A percentile compares a stretch with the other conserved stretches of the same genome.
These are phyloP conservation scores for Xiphophorus maculatus DNA, from an alignment of 2,113 vertebrate genomes.

Conservation along the genomic window DNA sequence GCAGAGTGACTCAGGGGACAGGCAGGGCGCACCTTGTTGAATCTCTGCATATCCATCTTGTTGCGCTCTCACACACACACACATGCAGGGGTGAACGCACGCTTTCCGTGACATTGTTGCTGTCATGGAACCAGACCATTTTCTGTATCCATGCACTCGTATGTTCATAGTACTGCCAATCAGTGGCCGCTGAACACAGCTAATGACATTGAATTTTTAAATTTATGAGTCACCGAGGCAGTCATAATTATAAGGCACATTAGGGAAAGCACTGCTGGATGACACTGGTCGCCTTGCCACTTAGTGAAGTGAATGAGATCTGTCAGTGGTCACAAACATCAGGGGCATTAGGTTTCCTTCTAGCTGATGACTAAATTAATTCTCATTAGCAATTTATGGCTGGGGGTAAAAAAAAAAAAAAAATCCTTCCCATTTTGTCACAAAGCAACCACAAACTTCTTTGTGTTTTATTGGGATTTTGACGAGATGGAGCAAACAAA, in stretches of 20 bases:
- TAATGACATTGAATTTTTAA: not conserved
- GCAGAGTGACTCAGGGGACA: slow-evolving; percentile 27
- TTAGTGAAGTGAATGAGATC: slow-evolving; percentile 21
- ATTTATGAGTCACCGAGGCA: not conserved
- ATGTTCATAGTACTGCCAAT: not conserved
- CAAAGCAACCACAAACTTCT: not conserved
- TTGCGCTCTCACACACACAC: not conserved
- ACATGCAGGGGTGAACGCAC: not conserved
- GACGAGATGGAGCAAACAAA: not conserved
- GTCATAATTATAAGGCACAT: slow-evolving; percentile 2
- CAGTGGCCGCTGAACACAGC: slow-evolving; percentile 2
- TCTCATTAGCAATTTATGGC: not conserved
- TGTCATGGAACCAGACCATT: not conserved
- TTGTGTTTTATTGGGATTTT: not conserved
- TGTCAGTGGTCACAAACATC: slow-evolving; percentile 15
- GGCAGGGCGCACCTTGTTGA: not conserved
- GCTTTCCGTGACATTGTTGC: not conserved
- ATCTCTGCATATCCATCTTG: slow-evolving; percentile 7
- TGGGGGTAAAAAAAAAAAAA: too few relatives aligned
- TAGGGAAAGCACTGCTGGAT: slow-evolving; percentile 44
- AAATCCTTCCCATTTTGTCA: not conserved
- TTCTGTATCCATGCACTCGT: not conserved
- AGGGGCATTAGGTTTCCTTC: slow-evolving; percentile 28
- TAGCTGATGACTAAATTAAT: slow-evolving; percentile 16
- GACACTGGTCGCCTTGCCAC: slow-evolving; percentile 9